Percentiles rank a stretch among this genome's conserved stretches.
Evolutionary conservation across 2,797 vertebrate species (phyloP).

Genomic region (Adrianichthys oophorus): DNA sequence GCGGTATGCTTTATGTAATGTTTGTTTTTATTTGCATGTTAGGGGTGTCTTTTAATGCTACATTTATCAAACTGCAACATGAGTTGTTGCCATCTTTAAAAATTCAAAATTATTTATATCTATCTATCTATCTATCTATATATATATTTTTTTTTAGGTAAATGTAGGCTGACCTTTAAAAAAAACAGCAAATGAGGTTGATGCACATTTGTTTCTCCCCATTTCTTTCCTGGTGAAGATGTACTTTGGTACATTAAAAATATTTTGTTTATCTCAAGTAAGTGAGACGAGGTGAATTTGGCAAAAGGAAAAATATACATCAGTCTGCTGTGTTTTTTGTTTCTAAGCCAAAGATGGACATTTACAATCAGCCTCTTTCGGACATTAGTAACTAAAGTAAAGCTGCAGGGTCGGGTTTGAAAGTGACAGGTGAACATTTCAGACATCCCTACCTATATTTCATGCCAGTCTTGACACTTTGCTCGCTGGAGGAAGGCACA

Average conservation of each 20-base stretch:
- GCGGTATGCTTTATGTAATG: neutral
- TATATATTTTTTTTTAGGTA: neutral
- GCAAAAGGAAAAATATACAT: constrained; percentile 5
- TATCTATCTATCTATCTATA: neutral
- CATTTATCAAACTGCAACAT: neutral
- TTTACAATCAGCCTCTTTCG: constrained; percentile 10
- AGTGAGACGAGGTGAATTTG: constrained; percentile 9
- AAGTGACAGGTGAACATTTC: neutral
- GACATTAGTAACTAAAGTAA: constrained; percentile 8
- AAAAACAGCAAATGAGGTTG: too few relatives aligned
- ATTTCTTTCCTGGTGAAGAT: neutral
- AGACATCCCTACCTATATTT: constrained; percentile 88
- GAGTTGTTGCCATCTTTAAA: neutral
- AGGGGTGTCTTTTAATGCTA: neutral
- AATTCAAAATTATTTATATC: neutral
- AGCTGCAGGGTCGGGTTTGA: constrained; percentile 2
- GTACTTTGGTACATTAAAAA: constrained; percentile 3
- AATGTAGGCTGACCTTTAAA: neutral
- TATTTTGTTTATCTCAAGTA: neutral
- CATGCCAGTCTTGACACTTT: constrained; percentile 90
- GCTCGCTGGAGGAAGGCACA: constrained; percentile 81
- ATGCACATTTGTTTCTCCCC: neutral
- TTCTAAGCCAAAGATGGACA: neutral
- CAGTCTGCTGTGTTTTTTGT: constrained; percentile 1
- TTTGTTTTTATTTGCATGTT: constrained; percentile 3